Base-by-base conservation (phyloP, 53 echinoderm and acorn worm genomes). In the Crossaster papposus region DNA sequence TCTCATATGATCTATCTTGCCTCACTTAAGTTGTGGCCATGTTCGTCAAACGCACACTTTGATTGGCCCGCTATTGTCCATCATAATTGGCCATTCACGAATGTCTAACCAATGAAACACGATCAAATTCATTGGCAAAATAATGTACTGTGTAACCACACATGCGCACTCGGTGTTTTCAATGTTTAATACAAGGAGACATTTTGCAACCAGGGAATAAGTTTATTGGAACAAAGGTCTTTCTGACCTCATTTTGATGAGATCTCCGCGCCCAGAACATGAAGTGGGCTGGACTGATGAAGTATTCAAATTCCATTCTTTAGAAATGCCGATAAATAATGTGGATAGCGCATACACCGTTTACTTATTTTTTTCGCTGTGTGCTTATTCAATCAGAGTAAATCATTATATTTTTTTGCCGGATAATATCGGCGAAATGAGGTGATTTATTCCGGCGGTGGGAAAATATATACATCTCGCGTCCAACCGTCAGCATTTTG, bases 381-480 rank as follows among this genome's bases (percentile, higher is more conserved):
- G 68, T 68, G 68, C 68, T 68, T 12, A 68, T 68, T 68, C 68
- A 4, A 26, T 68, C 14, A 24, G 68, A 28, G 28, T 68, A 68
- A 68, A 68, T 68, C 68, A 68, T n/a, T 68, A n/a, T 23, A 7
- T 26, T 18, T 11, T 2, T 0, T 26, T n/a, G n/a, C n/a, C n/a
- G 28, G 44, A 44, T 44, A 44, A 44, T 44, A 9, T 44, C 68
- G 9, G 24, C 36, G 18, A 9, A 74, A 74, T 17, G 1, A 36
- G 34, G 36, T 87, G 87, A 87, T 87, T 87, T 87, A 87, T 77
- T 58, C 28, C 26, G 54, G 70, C 87, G 36, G 34, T 15, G 6
- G 63, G 32, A 58, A 87, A 77, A 87, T 87, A 87, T 87, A 87
- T 87, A 62, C 84, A 58, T 87, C 87, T 87, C 87, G 23, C 58